A percentile compares a stretch with the other conserved stretches of the same genome.
phyloP scores from a whole-genome alignment of 1,140 invertebrate species.

The Drosophila miranda region DNA sequence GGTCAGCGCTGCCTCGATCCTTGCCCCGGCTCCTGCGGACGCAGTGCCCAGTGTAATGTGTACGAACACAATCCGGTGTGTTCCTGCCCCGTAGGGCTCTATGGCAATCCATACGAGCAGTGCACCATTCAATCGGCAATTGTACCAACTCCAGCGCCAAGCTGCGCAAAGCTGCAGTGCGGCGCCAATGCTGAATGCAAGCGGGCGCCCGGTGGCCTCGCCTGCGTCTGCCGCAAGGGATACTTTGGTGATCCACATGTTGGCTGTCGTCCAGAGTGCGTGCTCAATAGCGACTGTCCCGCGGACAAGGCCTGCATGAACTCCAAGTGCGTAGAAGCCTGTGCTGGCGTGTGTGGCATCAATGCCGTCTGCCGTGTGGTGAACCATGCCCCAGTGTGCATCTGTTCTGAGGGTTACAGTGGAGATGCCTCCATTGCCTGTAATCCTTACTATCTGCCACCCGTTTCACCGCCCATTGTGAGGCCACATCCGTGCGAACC shows the following conservation, averaged over 20 bases:
- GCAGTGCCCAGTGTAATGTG: conserved; percentile 89
- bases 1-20: conserved; percentile 90
- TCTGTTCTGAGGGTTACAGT: conserved; percentile 87
- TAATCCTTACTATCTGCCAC: conserved; percentile 79
- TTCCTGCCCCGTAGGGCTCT: conserved; percentile 87
- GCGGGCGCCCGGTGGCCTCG: conserved; percentile 84
- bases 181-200: conserved; percentile 90
- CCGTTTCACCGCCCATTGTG: conserved; percentile 28
- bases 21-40: conserved; percentile 91
- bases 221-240: conserved; percentile 86
- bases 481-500: conserved; percentile 86
- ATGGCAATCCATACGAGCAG: conserved; percentile 92
- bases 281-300: conserved; percentile 90
- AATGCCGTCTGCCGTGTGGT: conserved; percentile 89
- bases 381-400: conserved; percentile 91
- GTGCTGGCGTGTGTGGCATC: conserved; percentile 89
- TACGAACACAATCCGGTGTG: conserved; percentile 91
- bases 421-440: conserved; percentile 92
- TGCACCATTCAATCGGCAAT: conserved; percentile 84
- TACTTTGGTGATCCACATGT: conserved; percentile 90
- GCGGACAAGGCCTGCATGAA: conserved; percentile 88
- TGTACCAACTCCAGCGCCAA: conserved; percentile 83
- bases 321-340: conserved; percentile 91
- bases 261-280: conserved; percentile 90
- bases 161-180: conserved; percentile 88